Evolutionary conservation across 1,140 invertebrate species (phyloP).

Genomic region (Cotesia glomerata): DNA sequence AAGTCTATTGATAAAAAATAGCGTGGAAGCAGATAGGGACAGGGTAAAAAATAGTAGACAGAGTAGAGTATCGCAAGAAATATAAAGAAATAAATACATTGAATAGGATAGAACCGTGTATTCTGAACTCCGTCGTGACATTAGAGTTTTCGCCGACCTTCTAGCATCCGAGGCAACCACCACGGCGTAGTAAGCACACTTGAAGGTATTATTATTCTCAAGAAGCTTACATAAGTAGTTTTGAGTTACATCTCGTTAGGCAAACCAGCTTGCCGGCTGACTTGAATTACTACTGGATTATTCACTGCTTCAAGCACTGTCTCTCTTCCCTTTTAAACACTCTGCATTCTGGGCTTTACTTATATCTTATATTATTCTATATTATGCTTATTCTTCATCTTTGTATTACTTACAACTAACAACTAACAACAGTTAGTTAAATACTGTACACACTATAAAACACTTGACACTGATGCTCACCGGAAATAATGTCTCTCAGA

Average conservation of each 20-base stretch:
- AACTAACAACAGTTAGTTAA: too few relatives aligned
- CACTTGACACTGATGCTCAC: background rate
- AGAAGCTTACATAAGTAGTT: slow-evolving; percentile 32
- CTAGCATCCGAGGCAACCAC: background rate
- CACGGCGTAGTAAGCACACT: too few relatives aligned
- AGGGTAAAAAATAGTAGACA: background rate
- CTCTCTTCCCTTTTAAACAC: background rate
- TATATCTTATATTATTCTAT: too few relatives aligned
- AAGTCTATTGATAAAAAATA: background rate
- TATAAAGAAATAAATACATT: background rate
- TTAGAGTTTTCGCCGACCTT: slow-evolving; percentile 22
- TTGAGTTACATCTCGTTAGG: slow-evolving; percentile 34
- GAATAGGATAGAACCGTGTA: background rate
- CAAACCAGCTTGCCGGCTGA: slow-evolving; percentile 11
- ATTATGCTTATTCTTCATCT: too few relatives aligned
- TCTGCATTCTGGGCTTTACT: too few relatives aligned
- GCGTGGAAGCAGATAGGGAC: background rate
- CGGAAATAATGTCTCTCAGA: background rate
- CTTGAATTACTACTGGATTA: slow-evolving; percentile 27
- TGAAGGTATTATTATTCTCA: slow-evolving; percentile 14
- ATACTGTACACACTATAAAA: too few relatives aligned
- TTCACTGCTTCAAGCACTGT: background rate
- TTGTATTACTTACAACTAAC: too few relatives aligned
- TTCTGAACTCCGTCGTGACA: slow-evolving; percentile 14
- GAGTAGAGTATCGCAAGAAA: background rate